Conservation (phyloP, 2,888 invertebrate species). For the Drosophila stalkeri region DNA sequence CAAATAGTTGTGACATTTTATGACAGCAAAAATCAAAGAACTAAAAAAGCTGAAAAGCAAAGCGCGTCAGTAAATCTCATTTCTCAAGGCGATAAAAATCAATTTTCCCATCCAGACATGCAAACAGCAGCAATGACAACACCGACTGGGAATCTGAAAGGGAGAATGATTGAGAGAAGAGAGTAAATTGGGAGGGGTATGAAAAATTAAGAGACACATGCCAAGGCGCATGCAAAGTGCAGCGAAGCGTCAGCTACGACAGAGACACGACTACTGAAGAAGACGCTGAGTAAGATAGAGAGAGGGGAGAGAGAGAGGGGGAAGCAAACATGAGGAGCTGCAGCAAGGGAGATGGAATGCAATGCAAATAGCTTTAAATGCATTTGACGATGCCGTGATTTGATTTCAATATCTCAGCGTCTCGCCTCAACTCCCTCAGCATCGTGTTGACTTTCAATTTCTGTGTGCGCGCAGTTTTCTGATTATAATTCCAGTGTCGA, state of each 20-base stretch:
- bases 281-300: neutral
- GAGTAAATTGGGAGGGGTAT: neutral
- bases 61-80: conserved; percentile 51
- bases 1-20: conserved; percentile 46
- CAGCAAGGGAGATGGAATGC: conserved; percentile 50
- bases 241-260: conserved; percentile 26
- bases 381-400: conserved; percentile 76
- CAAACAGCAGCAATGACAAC: conserved; percentile 55
- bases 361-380: conserved; percentile 79
- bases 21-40: conserved; percentile 20
- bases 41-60: conserved; percentile 24
- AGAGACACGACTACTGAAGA: conserved; percentile 20
- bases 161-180: neutral
- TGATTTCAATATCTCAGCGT: conserved; percentile 66
- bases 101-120: conserved; percentile 60
- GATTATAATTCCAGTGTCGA: conserved; percentile 69
- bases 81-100: conserved; percentile 71
- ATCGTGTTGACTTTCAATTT: conserved; percentile 77
- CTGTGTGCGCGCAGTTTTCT: conserved; percentile 63
- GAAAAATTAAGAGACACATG: conserved; percentile 73
- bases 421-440: neutral
- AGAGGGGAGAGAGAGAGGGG: conserved; percentile 10
- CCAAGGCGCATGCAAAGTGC: conserved; percentile 54
- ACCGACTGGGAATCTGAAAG: conserved; percentile 6
- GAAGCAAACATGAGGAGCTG: neutral